Evolutionary conservation across 1,140 invertebrate genomes (phyloP), one percentile per base, ranked within the genome.

Genomic region (Pseudomyrmex dendroicus): DNA sequence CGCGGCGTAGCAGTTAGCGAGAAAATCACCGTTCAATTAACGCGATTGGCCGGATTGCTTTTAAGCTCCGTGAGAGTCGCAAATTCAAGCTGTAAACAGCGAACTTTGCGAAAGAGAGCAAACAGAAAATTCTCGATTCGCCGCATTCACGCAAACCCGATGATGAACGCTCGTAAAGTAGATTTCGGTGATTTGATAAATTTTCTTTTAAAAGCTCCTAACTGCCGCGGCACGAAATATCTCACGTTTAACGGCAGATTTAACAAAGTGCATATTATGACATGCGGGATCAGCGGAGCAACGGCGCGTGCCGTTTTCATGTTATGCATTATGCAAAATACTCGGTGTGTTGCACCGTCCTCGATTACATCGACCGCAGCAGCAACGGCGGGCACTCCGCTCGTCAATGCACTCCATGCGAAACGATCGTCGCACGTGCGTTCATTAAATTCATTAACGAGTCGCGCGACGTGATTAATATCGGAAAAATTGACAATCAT

Each of bases 291-390:
- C 66, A 80, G 46, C 66, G 4, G 46, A 59, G 44, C 64, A 80
- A 80, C 66, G 20, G 15, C 15, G 46, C 44, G 66, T 80, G 59
- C 54, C 66, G 72, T 80, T 80, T 80, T 80, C 76, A 59, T 20
- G 76, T 70, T 72, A 72, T 80, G 76, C 76, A 80, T 80, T 80
- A 80, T 80, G 66, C 66, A 80, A 80, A 80, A 80, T 72, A 57
- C 48, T 48, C 64, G 44, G 67, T 72, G 54, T 56, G 59, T 70
- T 72, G 59, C 59, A 70, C 20, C 70, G 54, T 70, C 44, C 66
- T 12, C 54, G 57, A 80, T 80, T 72, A 46, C 76, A 80, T 61
- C 66, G 56, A 20, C 44, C 66, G 44, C 44, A 68, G 54, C 20
- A 52, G 17, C 35, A 1, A 1, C 35, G 35, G 35, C 5, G 35